phyloP scores from a whole-genome alignment of 2,888 invertebrate genomes.

The Laspeyria flexula region DNA sequence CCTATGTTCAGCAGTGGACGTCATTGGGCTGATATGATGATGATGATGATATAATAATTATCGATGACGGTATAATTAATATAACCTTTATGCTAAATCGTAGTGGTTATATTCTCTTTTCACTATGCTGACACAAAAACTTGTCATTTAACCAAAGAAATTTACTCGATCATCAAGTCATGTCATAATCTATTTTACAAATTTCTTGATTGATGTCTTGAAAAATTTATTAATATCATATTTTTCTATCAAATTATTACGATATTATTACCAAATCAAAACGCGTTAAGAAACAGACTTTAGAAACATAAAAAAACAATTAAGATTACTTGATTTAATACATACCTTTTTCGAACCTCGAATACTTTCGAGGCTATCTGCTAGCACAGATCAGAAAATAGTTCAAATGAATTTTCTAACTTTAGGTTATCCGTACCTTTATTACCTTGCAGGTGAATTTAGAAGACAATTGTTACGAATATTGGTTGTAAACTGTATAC shows the following conservation, averaged over 20 bases:
- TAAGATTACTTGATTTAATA: too few species aligned
- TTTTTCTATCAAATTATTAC: not conserved
- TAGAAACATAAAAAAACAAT: too few species aligned
- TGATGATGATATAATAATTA: too few species aligned
- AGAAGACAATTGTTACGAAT: slow-evolving; percentile 2
- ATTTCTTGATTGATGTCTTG: not conserved
- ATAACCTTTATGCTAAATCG: too few species aligned
- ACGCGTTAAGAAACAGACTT: too few species aligned
- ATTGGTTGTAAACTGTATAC: slow-evolving; percentile 4
- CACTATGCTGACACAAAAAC: too few species aligned
- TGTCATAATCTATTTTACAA: not conserved
- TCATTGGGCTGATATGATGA: too few species aligned
- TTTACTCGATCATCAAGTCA: too few species aligned
- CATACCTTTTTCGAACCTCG: too few species aligned
- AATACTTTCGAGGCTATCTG: not conserved
- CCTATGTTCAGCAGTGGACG: too few species aligned
- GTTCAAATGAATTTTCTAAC: slow-evolving; percentile 6
- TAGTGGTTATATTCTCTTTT: too few species aligned
- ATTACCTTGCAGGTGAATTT: slow-evolving; percentile 6
- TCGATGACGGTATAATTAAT: too few species aligned
- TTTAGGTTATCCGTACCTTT: slow-evolving; percentile 7
- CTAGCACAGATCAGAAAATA: not conserved
- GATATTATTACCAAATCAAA: not conserved
- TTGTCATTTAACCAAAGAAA: not conserved
- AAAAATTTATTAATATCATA: not conserved